Evolutionary conservation across 2,797 vertebrate genomes (phyloP).

Genomic region (Pyrocephalus nanus): DNA sequence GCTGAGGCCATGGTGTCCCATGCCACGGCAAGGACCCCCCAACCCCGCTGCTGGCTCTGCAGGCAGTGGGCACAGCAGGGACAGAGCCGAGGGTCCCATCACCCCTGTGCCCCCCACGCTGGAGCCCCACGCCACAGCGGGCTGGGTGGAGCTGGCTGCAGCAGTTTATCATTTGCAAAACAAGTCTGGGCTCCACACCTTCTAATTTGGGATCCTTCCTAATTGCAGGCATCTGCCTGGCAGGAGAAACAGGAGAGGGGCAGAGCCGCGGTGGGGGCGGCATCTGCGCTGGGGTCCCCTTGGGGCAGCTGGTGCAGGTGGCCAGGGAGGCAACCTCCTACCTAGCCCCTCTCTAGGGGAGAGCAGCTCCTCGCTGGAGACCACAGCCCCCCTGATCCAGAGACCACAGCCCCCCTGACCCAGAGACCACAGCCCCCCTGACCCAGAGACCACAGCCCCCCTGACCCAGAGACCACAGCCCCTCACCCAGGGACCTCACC

Average conservation of each 20-base stretch:
- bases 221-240: background rate
- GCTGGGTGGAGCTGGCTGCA: constrained; percentile 6
- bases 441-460: too few relatives aligned
- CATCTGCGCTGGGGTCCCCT: background rate
- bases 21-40: accelerated
- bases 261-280: accelerated
- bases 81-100: accelerated
- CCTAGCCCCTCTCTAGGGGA: too few relatives aligned
- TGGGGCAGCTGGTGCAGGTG: background rate
- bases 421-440: background rate
- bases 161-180: constrained; percentile 1
- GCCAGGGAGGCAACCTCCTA: too few relatives aligned
- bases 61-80: accelerated
- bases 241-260: background rate
- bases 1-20: background rate
- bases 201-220: constrained; percentile 37
- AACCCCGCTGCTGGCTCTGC: background rate
- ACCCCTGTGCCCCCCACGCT: accelerated
- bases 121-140: background rate
- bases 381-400: background rate
- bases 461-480: background rate
- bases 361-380: background rate
- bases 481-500: background rate
- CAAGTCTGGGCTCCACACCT: constrained; percentile 1
- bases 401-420: too few relatives aligned